A percentile compares a stretch with the other conserved stretches of the same genome.
Evolutionary conservation across 1,140 invertebrate species (phyloP).

Genomic region (Gryllus bimaculatus): DNA sequence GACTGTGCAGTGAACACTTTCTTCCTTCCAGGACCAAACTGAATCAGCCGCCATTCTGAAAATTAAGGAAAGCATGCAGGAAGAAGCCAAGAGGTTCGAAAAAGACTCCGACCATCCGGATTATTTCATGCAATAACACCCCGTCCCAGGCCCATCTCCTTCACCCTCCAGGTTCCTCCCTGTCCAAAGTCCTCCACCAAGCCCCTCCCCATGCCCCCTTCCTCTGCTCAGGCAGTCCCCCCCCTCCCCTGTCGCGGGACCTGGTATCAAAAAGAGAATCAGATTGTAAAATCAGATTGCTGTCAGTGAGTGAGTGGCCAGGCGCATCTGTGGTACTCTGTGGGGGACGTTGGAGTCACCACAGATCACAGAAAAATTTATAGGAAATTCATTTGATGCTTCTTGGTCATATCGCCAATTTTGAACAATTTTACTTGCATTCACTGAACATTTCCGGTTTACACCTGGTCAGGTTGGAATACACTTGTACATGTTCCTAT

Average conservation of each 20-base stretch:
- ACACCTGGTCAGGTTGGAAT: slow-evolving; percentile 7
- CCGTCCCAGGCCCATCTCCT: slow-evolving; percentile 20
- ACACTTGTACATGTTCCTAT: slow-evolving; percentile 13
- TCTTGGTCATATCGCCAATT: background rate
- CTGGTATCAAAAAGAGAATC: slow-evolving; percentile 18
- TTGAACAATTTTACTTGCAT: background rate
- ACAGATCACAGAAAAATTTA: background rate
- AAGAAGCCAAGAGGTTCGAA: slow-evolving; percentile 98
- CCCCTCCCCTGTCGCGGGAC: slow-evolving; percentile 10
- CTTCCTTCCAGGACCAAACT: slow-evolving; percentile 81
- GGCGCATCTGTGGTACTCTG: background rate
- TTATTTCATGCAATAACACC: slow-evolving; percentile 85
- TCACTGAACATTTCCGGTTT: slow-evolving; percentile 5
- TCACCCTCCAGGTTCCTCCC: slow-evolving; percentile 11
- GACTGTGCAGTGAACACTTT: slow-evolving; percentile 26
- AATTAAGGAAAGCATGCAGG: slow-evolving; percentile 99
- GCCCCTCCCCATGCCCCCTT: background rate
- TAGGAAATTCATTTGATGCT: background rate
- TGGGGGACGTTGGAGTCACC: background rate
- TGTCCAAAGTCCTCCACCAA: background rate
- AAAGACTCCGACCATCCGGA: slow-evolving; percentile 95
- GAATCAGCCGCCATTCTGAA: slow-evolving; percentile 98
- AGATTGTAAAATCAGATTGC: slow-evolving; percentile 24
- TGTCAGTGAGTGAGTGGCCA: slow-evolving; percentile 14
- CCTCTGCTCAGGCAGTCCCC: slow-evolving; percentile 9